These are phyloP conservation scores for Portevinia maculata DNA, from an alignment of 2,888 invertebrate genomes.

Conservation along the genomic window DNA sequence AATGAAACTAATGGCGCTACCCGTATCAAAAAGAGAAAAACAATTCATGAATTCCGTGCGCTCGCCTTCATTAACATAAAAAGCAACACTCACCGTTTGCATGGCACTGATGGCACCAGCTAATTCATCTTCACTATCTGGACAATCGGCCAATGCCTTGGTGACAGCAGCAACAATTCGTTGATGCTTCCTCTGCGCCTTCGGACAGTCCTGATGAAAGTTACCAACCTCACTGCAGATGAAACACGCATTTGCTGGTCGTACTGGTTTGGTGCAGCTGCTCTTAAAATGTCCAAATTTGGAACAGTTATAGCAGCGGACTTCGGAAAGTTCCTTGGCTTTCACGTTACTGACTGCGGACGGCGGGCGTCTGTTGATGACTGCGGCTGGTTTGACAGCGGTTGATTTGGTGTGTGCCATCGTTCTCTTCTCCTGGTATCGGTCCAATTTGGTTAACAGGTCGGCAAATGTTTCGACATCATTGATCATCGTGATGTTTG, in stretches of 20 bases:
- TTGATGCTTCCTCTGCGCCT: conserved; percentile 3
- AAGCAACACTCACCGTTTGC: conserved; percentile 27
- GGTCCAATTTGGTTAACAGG: neutral
- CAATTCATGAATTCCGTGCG: neutral
- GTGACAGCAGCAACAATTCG: conserved; percentile 6
- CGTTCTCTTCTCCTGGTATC: conserved; percentile 7
- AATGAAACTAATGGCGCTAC: conserved; percentile 19
- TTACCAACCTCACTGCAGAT: neutral
- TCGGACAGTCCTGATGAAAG: neutral
- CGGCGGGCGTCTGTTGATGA: neutral
- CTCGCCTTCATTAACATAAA: neutral
- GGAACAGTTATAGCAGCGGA: conserved; percentile 4
- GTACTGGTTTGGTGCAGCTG: conserved; percentile 1
- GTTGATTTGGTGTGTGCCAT: neutral
- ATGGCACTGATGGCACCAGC: conserved; percentile 16
- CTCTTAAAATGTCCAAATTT: neutral
- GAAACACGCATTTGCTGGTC: neutral
- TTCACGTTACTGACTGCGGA: neutral
- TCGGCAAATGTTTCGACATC: neutral
- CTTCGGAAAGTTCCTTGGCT: neutral
- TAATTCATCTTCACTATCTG: conserved; percentile 6
- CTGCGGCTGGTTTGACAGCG: neutral
- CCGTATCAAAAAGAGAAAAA: conserved; percentile 24
- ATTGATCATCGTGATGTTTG: conserved; percentile 9
- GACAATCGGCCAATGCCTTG: neutral